Conservation (phyloP, 2,113 vertebrate species). For the Tupaia chinensis region DNA sequence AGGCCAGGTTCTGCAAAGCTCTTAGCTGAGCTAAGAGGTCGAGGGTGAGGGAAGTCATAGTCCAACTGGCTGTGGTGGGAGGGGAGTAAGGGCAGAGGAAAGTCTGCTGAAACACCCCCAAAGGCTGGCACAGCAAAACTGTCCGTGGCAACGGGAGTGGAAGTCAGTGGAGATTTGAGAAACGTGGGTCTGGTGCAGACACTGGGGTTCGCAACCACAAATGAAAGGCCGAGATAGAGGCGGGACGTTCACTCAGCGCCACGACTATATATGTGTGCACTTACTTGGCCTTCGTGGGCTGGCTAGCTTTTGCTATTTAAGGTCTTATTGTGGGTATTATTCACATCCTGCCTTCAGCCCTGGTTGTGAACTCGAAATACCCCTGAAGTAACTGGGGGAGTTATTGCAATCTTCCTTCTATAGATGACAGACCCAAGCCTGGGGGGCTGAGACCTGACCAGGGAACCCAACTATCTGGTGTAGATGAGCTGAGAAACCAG, state of each 20-base stretch:
- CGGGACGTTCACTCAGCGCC: background rate
- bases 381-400: background rate
- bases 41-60: background rate
- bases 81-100: background rate
- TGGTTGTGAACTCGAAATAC: background rate
- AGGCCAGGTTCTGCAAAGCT: background rate
- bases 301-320: background rate
- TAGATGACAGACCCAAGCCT: background rate
- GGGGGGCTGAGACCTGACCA: background rate
- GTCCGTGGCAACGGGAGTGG: background rate
- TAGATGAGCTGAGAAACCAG: background rate
- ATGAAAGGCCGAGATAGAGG: background rate
- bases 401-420: background rate
- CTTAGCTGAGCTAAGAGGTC: background rate
- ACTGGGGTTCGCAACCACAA: background rate
- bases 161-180: background rate
- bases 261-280: background rate
- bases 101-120: background rate
- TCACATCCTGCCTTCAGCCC: background rate
- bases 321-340: background rate
- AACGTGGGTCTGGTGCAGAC: rapidly evolving
- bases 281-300: background rate
- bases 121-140: background rate
- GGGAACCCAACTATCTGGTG: background rate
- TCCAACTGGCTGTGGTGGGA: too few species aligned